Percentiles rank a stretch among this genome's conserved stretches.
phyloP scores from a whole-genome alignment of 1,140 invertebrate species.

The Onthophagus taurus region DNA sequence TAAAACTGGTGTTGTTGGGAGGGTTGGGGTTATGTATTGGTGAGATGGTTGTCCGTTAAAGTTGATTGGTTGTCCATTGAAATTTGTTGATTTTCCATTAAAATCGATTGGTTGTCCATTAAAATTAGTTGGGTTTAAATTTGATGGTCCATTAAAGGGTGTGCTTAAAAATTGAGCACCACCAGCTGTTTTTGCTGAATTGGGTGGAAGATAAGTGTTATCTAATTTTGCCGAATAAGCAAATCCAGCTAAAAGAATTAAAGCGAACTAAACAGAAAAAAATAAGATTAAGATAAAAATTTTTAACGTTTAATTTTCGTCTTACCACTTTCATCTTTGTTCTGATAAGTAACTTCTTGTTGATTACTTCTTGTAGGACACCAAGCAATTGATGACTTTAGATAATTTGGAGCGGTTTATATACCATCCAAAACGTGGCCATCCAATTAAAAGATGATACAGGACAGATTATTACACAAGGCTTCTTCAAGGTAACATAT shows the following conservation, averaged over 20 bases:
- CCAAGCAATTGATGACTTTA: too few relatives aligned
- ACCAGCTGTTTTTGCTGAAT: background rate
- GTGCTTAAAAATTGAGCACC: slow-evolving; percentile 2
- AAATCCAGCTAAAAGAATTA: background rate
- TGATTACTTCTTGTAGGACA: too few relatives aligned
- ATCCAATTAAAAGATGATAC: too few relatives aligned
- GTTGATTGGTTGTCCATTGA: background rate
- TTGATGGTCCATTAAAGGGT: background rate
- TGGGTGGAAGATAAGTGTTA: slow-evolving; percentile 7
- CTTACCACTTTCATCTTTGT: too few relatives aligned
- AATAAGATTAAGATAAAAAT: background rate
- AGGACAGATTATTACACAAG: too few relatives aligned
- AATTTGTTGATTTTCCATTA: background rate
- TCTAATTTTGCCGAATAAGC: background rate
- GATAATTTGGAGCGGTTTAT: too few relatives aligned
- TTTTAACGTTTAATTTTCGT: too few relatives aligned
- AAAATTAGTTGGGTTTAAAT: background rate
- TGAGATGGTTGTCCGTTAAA: background rate
- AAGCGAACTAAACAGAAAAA: background rate
- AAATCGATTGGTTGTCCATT: background rate
- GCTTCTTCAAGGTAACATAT: too few relatives aligned
- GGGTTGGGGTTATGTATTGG: background rate
- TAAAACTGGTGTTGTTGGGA: background rate
- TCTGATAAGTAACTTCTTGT: too few relatives aligned
- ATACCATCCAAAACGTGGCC: too few relatives aligned